A percentile compares a stretch with the other conserved stretches of the same genome.
phyloP scores from a whole-genome alignment of 2,113 vertebrate species.

The Chamaea fasciata region DNA sequence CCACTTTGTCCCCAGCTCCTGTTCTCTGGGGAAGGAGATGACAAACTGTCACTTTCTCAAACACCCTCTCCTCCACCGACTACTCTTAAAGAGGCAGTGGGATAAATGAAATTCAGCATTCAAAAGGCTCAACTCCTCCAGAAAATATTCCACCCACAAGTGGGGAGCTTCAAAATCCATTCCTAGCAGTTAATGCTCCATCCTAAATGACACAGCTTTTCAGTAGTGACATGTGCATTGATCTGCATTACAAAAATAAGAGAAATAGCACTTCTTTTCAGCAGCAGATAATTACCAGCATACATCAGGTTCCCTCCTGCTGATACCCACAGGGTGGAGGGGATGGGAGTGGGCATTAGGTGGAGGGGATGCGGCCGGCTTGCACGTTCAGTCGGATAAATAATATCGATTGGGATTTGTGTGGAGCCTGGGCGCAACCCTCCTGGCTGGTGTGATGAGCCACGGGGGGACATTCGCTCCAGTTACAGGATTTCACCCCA shows the following conservation, averaged over 20 bases:
- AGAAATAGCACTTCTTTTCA: constrained; percentile 55
- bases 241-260: constrained; percentile 59
- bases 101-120: constrained; percentile 58
- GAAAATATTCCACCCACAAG: constrained; percentile 51
- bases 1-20: neutral
- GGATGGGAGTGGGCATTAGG: constrained; percentile 55
- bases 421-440: neutral
- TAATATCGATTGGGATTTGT: constrained; percentile 47
- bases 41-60: constrained; percentile 61
- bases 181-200: constrained; percentile 59
- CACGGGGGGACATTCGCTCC: neutral
- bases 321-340: constrained; percentile 46
- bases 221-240: constrained; percentile 36
- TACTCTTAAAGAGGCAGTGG: constrained; percentile 60
- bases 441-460: constrained; percentile 31
- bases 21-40: constrained; percentile 18
- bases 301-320: constrained; percentile 48
- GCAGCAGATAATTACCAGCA: constrained; percentile 48
- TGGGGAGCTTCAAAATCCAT: constrained; percentile 40
- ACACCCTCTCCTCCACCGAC: constrained; percentile 37
- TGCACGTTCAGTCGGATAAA: constrained; percentile 33
- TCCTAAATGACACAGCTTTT: constrained; percentile 62
- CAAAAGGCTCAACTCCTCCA: constrained; percentile 52
- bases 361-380: neutral
- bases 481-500: constrained; percentile 21